These are phyloP conservation scores for Drosophila percnosoma DNA, from an alignment of 2,888 invertebrate species.

Conservation along the genomic window DNA sequence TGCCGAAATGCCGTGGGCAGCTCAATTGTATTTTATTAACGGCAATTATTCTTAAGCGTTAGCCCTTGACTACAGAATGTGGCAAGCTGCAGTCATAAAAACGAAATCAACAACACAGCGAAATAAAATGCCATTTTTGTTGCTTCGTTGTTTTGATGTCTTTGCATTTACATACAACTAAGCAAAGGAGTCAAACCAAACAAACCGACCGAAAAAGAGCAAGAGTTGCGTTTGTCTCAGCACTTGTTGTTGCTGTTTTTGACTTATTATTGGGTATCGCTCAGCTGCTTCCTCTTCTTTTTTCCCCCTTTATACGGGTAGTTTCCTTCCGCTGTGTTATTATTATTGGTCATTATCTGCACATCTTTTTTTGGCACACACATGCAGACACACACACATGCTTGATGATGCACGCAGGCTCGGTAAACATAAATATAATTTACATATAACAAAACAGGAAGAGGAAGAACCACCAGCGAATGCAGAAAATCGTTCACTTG, in stretches of 20 bases:
- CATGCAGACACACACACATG: neutral
- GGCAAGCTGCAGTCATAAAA: slow-evolving; percentile 16
- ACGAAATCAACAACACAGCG: slow-evolving; percentile 17
- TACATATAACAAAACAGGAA: neutral
- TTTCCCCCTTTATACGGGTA: slow-evolving; percentile 11
- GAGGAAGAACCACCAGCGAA: neutral
- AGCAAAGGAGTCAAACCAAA: slow-evolving; percentile 27
- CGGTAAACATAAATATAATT: slow-evolving; percentile 1
- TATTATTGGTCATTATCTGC: slow-evolving; percentile 48
- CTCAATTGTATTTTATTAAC: slow-evolving; percentile 37
- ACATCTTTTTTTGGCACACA: neutral
- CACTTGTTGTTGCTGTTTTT: slow-evolving; percentile 5
- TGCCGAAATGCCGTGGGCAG: slow-evolving; percentile 28
- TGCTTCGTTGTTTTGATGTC: slow-evolving; percentile 34
- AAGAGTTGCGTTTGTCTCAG: slow-evolving; percentile 18
- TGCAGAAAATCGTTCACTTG: neutral
- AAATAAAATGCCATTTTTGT: slow-evolving; percentile 53
- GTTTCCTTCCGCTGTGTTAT: slow-evolving; percentile 30
- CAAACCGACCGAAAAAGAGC: slow-evolving; percentile 16
- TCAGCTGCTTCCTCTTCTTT: neutral
- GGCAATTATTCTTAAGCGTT: slow-evolving; percentile 24
- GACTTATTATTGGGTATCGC: slow-evolving; percentile 6
- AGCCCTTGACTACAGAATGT: slow-evolving; percentile 27
- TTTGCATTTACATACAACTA: slow-evolving; percentile 50
- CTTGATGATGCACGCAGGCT: neutral